These are phyloP conservation scores for Acrobasis consociella DNA, from an alignment of 2,888 invertebrate species.

Conservation along the genomic window DNA sequence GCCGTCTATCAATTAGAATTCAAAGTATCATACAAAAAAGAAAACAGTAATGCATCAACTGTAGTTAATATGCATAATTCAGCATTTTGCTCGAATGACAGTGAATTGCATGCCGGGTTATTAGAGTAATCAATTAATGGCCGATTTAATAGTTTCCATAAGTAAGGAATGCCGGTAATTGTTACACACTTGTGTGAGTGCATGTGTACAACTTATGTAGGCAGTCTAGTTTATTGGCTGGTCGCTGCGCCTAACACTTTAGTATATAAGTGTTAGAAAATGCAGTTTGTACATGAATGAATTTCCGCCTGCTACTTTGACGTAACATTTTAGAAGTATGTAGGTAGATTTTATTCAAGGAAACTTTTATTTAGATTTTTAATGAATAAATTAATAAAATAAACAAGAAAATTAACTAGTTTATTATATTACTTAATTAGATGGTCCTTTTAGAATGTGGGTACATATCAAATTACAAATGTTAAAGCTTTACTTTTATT, in stretches of 20 bases:
- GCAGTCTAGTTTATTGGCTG: background rate
- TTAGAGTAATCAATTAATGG: conserved; percentile 65
- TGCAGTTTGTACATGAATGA: background rate
- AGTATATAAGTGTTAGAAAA: background rate
- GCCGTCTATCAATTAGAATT: conserved; percentile 46
- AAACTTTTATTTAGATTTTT: too few species aligned
- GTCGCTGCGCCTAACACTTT: background rate
- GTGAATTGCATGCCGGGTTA: conserved; percentile 63
- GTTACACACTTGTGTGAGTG: conserved; percentile 51
- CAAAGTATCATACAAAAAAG: background rate
- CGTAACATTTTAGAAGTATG: background rate
- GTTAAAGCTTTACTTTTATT: too few species aligned
- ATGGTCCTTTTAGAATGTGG: too few species aligned
- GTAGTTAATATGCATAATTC: conserved; percentile 69
- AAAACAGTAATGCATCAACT: conserved; percentile 37
- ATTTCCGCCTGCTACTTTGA: background rate
- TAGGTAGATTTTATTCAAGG: too few species aligned
- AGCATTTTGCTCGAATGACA: conserved; percentile 67
- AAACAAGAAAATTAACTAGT: too few species aligned
- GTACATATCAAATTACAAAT: too few species aligned
- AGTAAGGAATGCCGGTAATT: conserved; percentile 59
- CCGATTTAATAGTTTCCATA: conserved; percentile 67
- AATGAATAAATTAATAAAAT: too few species aligned
- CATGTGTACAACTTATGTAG: conserved; percentile 36
- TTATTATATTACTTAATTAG: too few species aligned